phyloP scores from a whole-genome alignment of 2,888 invertebrate genomes.

The Drosophila nr. perissopoda region DNA sequence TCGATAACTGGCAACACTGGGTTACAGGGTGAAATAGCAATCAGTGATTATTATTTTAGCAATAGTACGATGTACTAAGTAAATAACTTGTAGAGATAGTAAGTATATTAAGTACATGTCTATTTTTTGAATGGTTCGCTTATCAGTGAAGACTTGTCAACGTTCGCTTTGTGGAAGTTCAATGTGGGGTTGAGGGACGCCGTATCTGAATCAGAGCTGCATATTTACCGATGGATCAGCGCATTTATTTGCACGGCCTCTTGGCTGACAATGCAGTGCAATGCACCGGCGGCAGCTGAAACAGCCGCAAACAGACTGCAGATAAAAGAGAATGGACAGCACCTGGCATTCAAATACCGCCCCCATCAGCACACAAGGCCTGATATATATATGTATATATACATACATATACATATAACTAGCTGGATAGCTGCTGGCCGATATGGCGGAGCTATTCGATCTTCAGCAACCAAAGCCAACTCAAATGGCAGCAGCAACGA shows the following conservation, averaged over 20 bases:
- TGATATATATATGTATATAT: not conserved
- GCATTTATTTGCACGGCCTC: conserved; percentile 34
- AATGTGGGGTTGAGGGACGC: conserved; percentile 23
- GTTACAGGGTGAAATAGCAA: not conserved
- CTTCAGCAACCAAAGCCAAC: conserved; percentile 11
- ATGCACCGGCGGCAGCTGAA: conserved; percentile 45
- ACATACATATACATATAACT: conserved; percentile 5
- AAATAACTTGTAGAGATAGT: not conserved
- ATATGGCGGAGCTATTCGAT: conserved; percentile 16
- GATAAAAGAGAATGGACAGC: not conserved
- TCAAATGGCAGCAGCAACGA: conserved; percentile 8
- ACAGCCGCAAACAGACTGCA: conserved; percentile 3
- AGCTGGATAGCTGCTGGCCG: conserved; percentile 22
- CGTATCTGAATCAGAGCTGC: conserved; percentile 9
- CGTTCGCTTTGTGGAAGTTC: conserved; percentile 8
- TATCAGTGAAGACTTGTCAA: conserved; percentile 28
- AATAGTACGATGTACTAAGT: not conserved
- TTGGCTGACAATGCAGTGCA: conserved; percentile 40
- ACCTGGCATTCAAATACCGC: conserved; percentile 4
- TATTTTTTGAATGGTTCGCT: conserved; percentile 19
- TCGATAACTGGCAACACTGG: not conserved
- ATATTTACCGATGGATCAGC: conserved; percentile 31
- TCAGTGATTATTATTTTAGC: not conserved
- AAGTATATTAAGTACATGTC: not conserved
- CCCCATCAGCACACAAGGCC: not conserved